Base-by-base conservation (phyloP, 1,140 invertebrate species). In the Thaumetopoea pityocampa region DNA sequence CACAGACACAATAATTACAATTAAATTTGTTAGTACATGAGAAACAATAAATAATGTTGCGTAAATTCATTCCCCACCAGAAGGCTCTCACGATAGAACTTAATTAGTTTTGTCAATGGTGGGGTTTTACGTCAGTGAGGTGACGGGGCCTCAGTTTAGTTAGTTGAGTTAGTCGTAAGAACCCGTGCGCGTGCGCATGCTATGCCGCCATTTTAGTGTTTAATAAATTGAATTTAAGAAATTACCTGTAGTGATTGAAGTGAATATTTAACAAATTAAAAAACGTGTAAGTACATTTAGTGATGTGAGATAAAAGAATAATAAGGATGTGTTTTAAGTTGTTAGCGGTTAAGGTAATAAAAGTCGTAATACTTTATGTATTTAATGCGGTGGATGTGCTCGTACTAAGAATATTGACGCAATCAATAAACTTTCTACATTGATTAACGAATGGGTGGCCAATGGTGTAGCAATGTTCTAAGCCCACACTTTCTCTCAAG, bases 161-260 rank as follows among this genome's bases (percentile, higher is more conserved):
- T 56, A 42, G 61, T 52, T 50, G 65, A 74, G 70, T 74, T 58
- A 55, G 61, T 40, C 53, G 57, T 54, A 51, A 67, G 62, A 43
- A 61, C 52, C 59, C 61, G 56, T 54, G 60, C 57, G 60, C 59
- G 40, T 37, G 52, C 56, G 58, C 49, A 14, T 43, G 33, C 18
- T 35, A 18, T 12, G 37, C 34, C 56, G 60, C 52, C 45, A 60
- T 55, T 29, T 65, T 54, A 36, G 4, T 15, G 20, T 52, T 61
- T 47, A 44, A n/a, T 27, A 51, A 46, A 35, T 45, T 14, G 26
- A 14, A 16, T 17, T n/a, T 18, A 12, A 17, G 5, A 26, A 26
- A 26, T 40, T 29, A 18, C 14, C 17, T 40, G 15, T 15, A 40
- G 26, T 40, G 19, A 29, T 38, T 37, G 8, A 3, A 9, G 26